phyloP scores from a whole-genome alignment of 2,113 vertebrate species.

The Oophaga pumilio region DNA sequence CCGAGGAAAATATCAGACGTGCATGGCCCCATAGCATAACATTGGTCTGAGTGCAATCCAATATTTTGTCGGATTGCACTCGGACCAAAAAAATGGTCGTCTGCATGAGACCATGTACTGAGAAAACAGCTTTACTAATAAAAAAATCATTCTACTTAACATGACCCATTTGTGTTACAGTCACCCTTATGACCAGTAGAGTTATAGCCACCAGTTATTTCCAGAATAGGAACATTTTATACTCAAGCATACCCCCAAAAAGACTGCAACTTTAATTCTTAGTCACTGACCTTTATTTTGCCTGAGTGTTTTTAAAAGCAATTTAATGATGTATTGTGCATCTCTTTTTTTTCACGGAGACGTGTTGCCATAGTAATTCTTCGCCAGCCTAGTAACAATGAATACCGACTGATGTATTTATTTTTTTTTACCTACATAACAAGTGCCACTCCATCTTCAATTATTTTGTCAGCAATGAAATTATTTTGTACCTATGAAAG shows the following conservation, averaged over 20 bases:
- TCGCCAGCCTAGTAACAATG: conserved; percentile 47
- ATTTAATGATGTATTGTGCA: conserved; percentile 54
- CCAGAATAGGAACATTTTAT: background rate
- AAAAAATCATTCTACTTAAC: background rate
- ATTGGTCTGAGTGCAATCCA: no score
- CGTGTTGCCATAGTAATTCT: conserved; percentile 52
- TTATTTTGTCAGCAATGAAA: conserved; percentile 50
- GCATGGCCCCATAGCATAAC: no score
- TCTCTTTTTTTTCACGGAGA: conserved; percentile 46
- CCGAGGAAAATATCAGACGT: no score
- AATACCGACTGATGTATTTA: conserved; percentile 15
- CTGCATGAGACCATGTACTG: background rate
- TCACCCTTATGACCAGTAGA: background rate
- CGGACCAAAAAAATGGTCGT: no score
- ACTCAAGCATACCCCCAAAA: background rate
- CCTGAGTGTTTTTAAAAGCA: conserved; percentile 58
- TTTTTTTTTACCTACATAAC: background rate
- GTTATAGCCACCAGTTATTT: background rate
- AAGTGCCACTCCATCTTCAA: conserved; percentile 40
- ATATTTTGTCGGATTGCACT: no score
- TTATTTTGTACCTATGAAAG: conserved; percentile 4
- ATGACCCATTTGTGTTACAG: background rate
- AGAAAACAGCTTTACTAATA: background rate
- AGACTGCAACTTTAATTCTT: conserved; percentile 39
- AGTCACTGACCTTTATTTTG: conserved; percentile 41